phyloP scores from a whole-genome alignment of 2,888 invertebrate genomes.

The Pseudococcus viburni region DNA sequence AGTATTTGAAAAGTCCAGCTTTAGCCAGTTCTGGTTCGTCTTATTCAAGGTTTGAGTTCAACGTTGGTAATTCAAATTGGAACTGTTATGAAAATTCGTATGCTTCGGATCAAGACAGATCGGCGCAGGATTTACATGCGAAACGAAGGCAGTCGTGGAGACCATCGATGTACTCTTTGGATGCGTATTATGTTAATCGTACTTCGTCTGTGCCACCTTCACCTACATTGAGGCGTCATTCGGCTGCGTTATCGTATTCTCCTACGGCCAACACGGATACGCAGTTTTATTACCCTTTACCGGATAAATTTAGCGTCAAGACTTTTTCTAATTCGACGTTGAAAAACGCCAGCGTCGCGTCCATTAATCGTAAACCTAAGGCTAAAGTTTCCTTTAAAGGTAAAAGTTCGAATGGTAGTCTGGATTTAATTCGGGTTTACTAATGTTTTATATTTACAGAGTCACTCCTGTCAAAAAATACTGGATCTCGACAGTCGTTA shows the following conservation, averaged over 20 bases:
- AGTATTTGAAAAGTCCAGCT: constrained; percentile 68
- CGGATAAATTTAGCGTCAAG: constrained; percentile 60
- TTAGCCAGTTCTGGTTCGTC: constrained; percentile 67
- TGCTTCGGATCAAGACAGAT: constrained; percentile 65
- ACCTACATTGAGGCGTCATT: constrained; percentile 72
- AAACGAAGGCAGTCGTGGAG: constrained; percentile 66
- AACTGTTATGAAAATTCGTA: constrained; percentile 69
- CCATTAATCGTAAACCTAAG: constrained; percentile 66
- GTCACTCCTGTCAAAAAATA: constrained; percentile 54
- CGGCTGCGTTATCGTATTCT: constrained; percentile 64
- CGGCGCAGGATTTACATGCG: constrained; percentile 52
- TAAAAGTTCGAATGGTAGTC: constrained; percentile 67
- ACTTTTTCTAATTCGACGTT: constrained; percentile 55
- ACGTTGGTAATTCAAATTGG: constrained; percentile 68
- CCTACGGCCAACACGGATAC: constrained; percentile 21
- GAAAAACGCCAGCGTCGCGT: constrained; percentile 45
- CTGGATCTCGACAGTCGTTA: constrained; percentile 62
- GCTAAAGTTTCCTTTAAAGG: constrained; percentile 73
- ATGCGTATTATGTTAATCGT: constrained; percentile 69
- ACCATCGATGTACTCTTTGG: constrained; percentile 69
- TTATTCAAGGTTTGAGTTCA: constrained; percentile 70
- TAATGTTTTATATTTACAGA: constrained; percentile 1
- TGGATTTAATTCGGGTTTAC: neutral
- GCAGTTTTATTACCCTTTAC: constrained; percentile 60
- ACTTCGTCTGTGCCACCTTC: constrained; percentile 73